Conservation (phyloP, 2,113 vertebrate genomes). For the Poicephalus gulielmi region DNA sequence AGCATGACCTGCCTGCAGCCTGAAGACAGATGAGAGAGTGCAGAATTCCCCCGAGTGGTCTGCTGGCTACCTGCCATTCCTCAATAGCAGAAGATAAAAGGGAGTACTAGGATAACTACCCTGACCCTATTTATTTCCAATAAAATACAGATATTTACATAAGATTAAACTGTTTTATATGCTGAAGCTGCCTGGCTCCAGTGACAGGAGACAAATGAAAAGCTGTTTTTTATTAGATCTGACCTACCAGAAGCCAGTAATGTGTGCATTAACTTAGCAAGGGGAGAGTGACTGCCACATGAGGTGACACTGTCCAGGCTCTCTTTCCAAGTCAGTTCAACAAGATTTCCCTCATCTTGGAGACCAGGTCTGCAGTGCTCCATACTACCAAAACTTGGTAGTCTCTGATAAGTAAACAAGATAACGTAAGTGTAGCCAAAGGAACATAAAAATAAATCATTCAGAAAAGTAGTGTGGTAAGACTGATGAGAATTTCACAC, state of each 20-base stretch:
- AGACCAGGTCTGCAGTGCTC: neutral
- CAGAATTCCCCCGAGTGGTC: neutral
- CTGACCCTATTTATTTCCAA: constrained; percentile 3
- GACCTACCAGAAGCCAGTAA: neutral
- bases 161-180: neutral
- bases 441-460: neutral
- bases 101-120: neutral
- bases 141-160: constrained; percentile 1
- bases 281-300: neutral
- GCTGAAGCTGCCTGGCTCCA: neutral
- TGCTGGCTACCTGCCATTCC: constrained; percentile 35
- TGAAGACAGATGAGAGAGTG: neutral
- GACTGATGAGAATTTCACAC: neutral
- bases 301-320: neutral
- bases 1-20: neutral
- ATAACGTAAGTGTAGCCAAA: neutral
- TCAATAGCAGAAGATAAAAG: neutral
- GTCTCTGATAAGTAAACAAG: neutral
- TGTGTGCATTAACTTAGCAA: neutral
- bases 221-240: constrained; percentile 9
- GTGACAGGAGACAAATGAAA: constrained; percentile 25
- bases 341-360: neutral
- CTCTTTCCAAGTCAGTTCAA: neutral
- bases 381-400: neutral
- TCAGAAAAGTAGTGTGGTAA: neutral